These are phyloP conservation scores for Tokudaia muenninki DNA, from an alignment of 2,797 vertebrate genomes.

Conservation along the genomic window DNA sequence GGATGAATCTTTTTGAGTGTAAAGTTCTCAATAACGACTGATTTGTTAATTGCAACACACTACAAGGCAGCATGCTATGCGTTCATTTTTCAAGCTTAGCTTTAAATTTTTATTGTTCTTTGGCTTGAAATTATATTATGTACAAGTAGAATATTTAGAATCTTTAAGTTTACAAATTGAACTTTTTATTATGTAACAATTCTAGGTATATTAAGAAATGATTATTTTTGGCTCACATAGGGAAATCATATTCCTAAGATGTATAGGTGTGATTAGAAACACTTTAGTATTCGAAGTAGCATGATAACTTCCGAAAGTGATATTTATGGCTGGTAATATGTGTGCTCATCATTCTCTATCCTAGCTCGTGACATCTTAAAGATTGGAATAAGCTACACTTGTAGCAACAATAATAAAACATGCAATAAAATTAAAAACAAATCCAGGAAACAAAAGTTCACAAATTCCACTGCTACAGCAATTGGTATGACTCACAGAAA, in stretches of 20 bases:
- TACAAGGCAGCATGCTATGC: background rate
- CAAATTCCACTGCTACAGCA: background rate
- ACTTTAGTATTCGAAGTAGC: conserved; percentile 70
- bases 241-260: conserved; percentile 74
- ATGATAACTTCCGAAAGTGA: conserved; percentile 66
- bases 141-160: conserved; percentile 34
- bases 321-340: conserved; percentile 70
- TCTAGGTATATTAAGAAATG: conserved; percentile 71
- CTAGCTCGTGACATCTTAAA: conserved; percentile 46
- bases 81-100: conserved; percentile 58
- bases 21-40: background rate
- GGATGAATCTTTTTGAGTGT: background rate
- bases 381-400: background rate
- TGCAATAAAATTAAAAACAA: conserved; percentile 52
- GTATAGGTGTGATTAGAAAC: conserved; percentile 79
- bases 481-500: background rate
- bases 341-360: conserved; percentile 60
- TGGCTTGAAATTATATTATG: conserved; percentile 59
- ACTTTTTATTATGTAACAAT: conserved; percentile 67
- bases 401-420: background rate
- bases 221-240: conserved; percentile 65
- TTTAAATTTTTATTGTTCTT: conserved; percentile 60
- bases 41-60: conserved; percentile 55
- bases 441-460: conserved; percentile 42
- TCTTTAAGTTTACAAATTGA: conserved; percentile 69